Evolutionary conservation across 1,140 invertebrate species (phyloP).

Genomic region (Teleopsis dalmanni): DNA sequence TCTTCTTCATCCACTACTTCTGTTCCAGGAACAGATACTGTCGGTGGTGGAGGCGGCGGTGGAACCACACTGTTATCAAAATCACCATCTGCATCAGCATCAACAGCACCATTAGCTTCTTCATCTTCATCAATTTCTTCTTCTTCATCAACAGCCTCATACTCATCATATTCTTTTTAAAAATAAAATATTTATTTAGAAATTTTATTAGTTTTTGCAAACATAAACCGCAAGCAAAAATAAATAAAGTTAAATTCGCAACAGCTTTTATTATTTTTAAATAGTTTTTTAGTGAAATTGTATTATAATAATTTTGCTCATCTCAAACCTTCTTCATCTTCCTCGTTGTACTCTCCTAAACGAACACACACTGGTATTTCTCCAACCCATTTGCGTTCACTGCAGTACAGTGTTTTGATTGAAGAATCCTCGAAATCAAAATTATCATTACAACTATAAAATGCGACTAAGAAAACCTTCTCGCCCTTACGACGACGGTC

Average conservation of each 20-base stretch:
- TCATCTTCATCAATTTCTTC: constrained; percentile 13
- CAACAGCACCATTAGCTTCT: constrained; percentile 9
- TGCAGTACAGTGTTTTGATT: constrained; percentile 51
- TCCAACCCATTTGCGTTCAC: constrained; percentile 50
- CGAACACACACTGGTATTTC: constrained; percentile 47
- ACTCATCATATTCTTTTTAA: constrained; percentile 17
- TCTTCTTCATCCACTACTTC: constrained; percentile 1
- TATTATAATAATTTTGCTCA: neutral
- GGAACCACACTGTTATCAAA: constrained; percentile 2
- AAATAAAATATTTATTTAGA: neutral
- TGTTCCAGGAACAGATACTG: constrained; percentile 6
- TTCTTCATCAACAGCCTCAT: constrained; percentile 17
- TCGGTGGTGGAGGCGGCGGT: constrained; percentile 20
- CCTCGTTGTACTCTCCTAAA: constrained; percentile 30
- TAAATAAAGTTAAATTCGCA: neutral
- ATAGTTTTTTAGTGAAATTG: too few species aligned
- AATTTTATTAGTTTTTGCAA: neutral
- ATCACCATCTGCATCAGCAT: constrained; percentile 5
- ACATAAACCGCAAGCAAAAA: too few species aligned
- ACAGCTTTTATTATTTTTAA: neutral
- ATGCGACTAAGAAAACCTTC: constrained; percentile 52
- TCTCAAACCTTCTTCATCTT: constrained; percentile 13
- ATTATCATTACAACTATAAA: constrained; percentile 50
- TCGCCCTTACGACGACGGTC: constrained; percentile 26
- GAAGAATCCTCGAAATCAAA: constrained; percentile 46